phyloP scores from a whole-genome alignment of 2,797 vertebrate species.

The Cynopterus sphinx region DNA sequence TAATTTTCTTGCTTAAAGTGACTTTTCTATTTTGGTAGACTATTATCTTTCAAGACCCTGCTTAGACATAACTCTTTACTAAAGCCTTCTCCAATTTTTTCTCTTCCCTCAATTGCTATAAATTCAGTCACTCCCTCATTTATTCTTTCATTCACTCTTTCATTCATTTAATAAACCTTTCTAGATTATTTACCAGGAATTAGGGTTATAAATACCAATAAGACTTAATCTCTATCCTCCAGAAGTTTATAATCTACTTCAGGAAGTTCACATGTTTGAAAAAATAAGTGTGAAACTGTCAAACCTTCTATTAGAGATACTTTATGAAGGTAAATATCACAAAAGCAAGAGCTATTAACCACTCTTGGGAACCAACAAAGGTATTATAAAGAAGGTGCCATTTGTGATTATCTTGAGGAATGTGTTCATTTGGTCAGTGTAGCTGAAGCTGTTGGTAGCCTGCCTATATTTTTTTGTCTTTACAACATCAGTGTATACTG shows the following conservation, averaged over 20 bases:
- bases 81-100: background rate
- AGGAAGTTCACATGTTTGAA: background rate
- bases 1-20: background rate
- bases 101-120: background rate
- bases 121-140: background rate
- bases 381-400: background rate
- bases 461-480: background rate
- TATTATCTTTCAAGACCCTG: background rate
- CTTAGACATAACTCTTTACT: background rate
- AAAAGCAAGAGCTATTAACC: background rate
- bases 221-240: background rate
- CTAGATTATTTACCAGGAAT: background rate
- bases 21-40: background rate
- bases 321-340: background rate
- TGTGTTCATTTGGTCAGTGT: background rate
- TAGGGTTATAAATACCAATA: background rate
- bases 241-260: background rate
- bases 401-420: background rate
- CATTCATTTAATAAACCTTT: background rate
- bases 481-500: background rate
- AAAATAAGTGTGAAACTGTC: background rate
- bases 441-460: background rate
- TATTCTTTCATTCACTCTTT: background rate
- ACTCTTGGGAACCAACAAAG: background rate
- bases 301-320: background rate